Evolutionary conservation across 1,140 invertebrate genomes (phyloP), one percentile per base, ranked within the genome.

Genomic region (Ditylenchus dipsaci): DNA sequence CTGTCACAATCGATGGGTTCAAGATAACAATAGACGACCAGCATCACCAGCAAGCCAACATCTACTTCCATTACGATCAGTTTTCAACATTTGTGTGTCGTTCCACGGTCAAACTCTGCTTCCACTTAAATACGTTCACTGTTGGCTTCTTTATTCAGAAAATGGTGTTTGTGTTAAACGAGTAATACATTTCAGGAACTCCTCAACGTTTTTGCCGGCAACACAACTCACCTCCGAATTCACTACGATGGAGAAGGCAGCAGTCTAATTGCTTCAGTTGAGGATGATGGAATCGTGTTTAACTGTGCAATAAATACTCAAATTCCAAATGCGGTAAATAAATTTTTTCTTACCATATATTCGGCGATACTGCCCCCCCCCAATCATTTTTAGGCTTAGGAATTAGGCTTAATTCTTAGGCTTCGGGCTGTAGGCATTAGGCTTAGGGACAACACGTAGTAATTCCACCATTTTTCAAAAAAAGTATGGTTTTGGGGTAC

Each of bases 21-120:
- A 49, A 63, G 33, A 58, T 61, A 65, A 56, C 27, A 29, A 38
- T 65, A n/a, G 63, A 65, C n/a, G 63, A 65, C n/a, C 63, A 65
- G 29, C 63, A 65, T 38, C 63, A 65, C n/a, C 38, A 65, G 42
- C 63, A 65, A 29, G 63, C 38, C 21, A 65, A 23, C 26, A 38
- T 63, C 11, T 65, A 65, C 56, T 58, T 65, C 21, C 17, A 65
- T 29, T 65, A 60, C 56, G 63, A 65, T 58, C 29, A 61, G 21
- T 65, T 65, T n/a, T n/a, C 63, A n/a, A 23, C 43, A 19, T 65
- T 65, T n/a, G 27, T 63, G 26, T 38, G 26, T 56, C n/a, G 27
- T 63, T n/a, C 42, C 11, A 38, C 33, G 3, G 33, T 49, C 33
- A 56, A 26, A 65, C 3, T 27, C 23, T 65, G 63, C 15, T 26